Conservation (phyloP, 2,113 vertebrate species). For the Heterochromis multidens region DNA sequence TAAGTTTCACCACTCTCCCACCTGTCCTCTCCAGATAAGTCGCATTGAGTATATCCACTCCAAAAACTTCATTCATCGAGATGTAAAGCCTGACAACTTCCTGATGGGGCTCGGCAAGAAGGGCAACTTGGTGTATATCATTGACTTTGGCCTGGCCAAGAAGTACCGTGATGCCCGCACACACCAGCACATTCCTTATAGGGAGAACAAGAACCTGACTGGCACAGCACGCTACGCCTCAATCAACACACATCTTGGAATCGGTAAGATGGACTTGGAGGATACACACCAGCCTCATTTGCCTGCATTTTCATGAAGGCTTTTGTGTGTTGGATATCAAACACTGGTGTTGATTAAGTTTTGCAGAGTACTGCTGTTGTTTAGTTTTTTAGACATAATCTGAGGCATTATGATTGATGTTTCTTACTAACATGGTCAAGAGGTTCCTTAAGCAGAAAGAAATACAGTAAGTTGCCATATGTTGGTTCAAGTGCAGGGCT, state of each 20-base stretch:
- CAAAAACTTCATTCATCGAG: constrained; percentile 97
- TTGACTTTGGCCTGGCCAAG: constrained; percentile 96
- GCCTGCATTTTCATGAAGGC: background rate
- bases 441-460: background rate
- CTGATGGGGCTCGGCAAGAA: constrained; percentile 98
- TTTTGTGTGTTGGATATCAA: background rate
- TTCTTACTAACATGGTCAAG: background rate
- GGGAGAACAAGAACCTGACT: constrained; percentile 98
- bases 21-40: constrained; percentile 81
- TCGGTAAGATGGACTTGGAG: constrained; percentile 77
- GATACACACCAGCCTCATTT: background rate
- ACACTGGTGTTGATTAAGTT: background rate
- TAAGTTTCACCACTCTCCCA: background rate
- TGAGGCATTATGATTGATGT: background rate
- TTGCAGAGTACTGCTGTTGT: background rate
- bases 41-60: constrained; percentile 98
- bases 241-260: constrained; percentile 96
- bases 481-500: background rate
- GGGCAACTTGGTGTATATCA: constrained; percentile 97
- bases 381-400: background rate
- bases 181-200: constrained; percentile 97
- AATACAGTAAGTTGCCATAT: background rate
- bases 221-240: constrained; percentile 96
- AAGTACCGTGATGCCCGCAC: constrained; percentile 95
- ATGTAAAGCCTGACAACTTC: constrained; percentile 97